phyloP scores from a whole-genome alignment of 2,797 vertebrate species.

The Phaenicophaeus curvirostris region DNA sequence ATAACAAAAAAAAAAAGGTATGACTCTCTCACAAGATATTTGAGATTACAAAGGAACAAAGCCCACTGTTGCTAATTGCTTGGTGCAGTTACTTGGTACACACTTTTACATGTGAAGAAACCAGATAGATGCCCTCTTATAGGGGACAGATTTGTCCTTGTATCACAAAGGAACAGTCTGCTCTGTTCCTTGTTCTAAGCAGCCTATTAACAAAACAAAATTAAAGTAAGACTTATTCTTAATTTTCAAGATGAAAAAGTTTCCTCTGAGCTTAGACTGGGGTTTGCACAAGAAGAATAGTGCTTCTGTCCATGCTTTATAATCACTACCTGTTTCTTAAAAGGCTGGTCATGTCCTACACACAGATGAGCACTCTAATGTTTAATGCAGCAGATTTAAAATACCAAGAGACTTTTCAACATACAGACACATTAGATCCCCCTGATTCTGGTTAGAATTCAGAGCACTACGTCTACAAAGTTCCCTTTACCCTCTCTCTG shows the following conservation, averaged over 20 bases:
- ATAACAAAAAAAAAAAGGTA: neutral
- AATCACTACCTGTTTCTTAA: neutral
- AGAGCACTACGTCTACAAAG: neutral
- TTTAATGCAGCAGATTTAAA: neutral
- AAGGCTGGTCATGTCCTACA: neutral
- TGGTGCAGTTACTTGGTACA: neutral
- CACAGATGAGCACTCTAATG: rapidly evolving
- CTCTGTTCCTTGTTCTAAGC: neutral
- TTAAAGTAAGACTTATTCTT: neutral
- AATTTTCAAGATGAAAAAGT: neutral
- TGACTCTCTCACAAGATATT: neutral
- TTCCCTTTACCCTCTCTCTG: neutral
- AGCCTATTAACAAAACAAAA: neutral
- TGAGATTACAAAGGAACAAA: neutral
- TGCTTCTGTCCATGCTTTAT: neutral
- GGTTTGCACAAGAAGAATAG: neutral
- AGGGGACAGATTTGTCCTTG: neutral
- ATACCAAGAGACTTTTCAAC: neutral
- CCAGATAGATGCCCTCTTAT: neutral
- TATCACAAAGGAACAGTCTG: neutral
- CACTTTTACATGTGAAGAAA: neutral
- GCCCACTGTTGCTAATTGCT: neutral
- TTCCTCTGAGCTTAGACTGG: neutral
- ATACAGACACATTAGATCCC: neutral
- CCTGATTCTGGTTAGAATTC: neutral